Percentiles rank a stretch among this genome's conserved stretches.
phyloP scores from a whole-genome alignment of 1,140 invertebrate species.

The Euura lappo region DNA sequence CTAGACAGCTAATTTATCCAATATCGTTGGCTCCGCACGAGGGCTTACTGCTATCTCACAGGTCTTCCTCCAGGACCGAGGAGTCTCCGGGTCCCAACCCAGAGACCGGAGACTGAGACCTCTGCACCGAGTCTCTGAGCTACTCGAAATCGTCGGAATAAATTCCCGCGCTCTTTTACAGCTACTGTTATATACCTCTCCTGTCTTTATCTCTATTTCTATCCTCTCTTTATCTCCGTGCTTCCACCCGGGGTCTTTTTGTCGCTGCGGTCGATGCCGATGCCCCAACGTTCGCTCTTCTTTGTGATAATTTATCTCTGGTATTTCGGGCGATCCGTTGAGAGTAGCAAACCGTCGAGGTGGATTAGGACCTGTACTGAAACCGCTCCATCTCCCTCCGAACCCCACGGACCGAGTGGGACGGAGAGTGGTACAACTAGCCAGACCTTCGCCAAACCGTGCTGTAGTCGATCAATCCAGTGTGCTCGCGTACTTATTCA shows the following conservation, averaged over 20 bases:
- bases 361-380: no score
- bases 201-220: background rate
- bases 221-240: background rate
- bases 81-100: background rate
- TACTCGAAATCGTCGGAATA: background rate
- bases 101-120: no score
- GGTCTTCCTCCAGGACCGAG: background rate
- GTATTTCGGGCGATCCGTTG: background rate
- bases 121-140: no score
- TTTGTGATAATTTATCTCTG: background rate
- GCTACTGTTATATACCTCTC: background rate
- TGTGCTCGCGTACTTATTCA: background rate
- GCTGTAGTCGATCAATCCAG: background rate
- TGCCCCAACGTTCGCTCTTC: background rate
- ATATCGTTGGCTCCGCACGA: background rate
- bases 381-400: no score
- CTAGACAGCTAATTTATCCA: background rate
- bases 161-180: background rate
- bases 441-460: background rate
- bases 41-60: background rate
- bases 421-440: background rate
- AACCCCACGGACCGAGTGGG: background rate
- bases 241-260: no score
- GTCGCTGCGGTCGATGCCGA: background rate
- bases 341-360: no score